Base-by-base conservation (phyloP, 35 echinoderm and acorn worm species). In the Eucidaris tribuloides region DNA sequence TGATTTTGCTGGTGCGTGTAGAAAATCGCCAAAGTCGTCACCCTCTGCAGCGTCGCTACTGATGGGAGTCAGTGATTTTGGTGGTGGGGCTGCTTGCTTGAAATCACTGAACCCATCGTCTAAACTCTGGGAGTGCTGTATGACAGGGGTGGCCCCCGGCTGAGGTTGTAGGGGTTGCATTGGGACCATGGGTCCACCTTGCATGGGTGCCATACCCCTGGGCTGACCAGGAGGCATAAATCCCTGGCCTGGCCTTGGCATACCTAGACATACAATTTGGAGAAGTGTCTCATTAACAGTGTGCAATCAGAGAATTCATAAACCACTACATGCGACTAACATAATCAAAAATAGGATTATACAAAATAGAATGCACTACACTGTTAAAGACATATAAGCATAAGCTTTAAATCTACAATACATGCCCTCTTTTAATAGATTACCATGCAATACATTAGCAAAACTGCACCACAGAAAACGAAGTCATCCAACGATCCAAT, bases 51-150 rank as follows among this genome's bases (percentile, higher is more conserved):
- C 15, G 7, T 20, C 37, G 11, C 0, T 22, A 0, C 0, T 24
- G 40, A 31, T 74, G 37, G 68, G 37, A 42, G 68, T 43, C 35
- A 74, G 18, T 52, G 48, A 52, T n/a, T 9, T 52, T n/a, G 48
- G n/a, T 11, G 48, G 48, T n/a, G 68, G 68, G 29, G 19, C 68
- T 35, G 68, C 68, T 36, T 74, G 38, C 68, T 74, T 33, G 14
- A 74, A 74, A 7, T 40, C 68, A 74, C 68, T 74, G 36, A 74
- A 74, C 24, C 68, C 68, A 74, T 44, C 68, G 37, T 74, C 68
- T 40, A 74, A 24, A 41, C 68, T 74, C 34, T 74, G 68, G 30
- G 68, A 74, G n/a, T 74, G 68, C 3, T 14, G 38, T 19, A 44
- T 9, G 2, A 40, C 9, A 19, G 27, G 64, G n/a, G 25, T 68